These are phyloP conservation scores for Bombyx mori DNA, from an alignment of 1,140 invertebrate species.

Conservation along the genomic window ASM3026992v2 NC_085107.1:8272001-8272500, in stretches of 20 bases:
- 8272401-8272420: constrained; percentile 32
- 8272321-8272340: constrained; percentile 71
- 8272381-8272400: constrained; percentile 24
- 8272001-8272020: constrained; percentile 24
- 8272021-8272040: constrained; percentile 51
- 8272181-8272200: constrained; percentile 45
- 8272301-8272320: constrained; percentile 73
- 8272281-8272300: constrained; percentile 76
- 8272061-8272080: constrained; percentile 44
- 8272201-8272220: constrained; percentile 36
- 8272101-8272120: constrained; percentile 31
- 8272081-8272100: constrained; percentile 43
- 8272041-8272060: constrained; percentile 52
- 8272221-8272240: constrained; percentile 47
- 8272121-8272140: constrained; percentile 30
- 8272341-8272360: constrained; percentile 69
- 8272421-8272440: constrained; percentile 63
- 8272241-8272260: constrained; percentile 48
- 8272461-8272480: constrained; percentile 80
- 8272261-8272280: constrained; percentile 73
- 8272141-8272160: constrained; percentile 25
- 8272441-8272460: constrained; percentile 29
- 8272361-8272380: constrained; percentile 35
- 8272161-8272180: constrained; percentile 45
- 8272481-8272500: constrained; percentile 89